Base-by-base conservation (phyloP, 2,797 vertebrate species). In the Halcyon smyrnensis region DNA sequence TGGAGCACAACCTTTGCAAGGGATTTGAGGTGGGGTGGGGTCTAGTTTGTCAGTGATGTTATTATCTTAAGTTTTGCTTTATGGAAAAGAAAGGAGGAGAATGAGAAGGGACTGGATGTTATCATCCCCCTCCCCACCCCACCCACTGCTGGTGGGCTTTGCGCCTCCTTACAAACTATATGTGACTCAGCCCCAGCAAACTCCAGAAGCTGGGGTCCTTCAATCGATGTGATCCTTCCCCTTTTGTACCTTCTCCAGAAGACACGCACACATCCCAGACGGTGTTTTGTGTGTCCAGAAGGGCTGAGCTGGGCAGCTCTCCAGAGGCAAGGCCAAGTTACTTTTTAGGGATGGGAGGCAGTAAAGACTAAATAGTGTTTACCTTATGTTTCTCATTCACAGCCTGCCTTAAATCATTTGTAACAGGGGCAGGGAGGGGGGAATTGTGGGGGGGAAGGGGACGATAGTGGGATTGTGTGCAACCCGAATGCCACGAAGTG, bases 311-410 rank as follows among this genome's bases (percentile, higher is more conserved):
- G 85, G 86, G 91, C 90, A 53, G 2, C 15, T 70, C 93, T 96
- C 95, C 95, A 95, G 91, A 94, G 93, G 75, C 48, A 89, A 83
- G 75, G 78, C 84, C 89, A 89, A 96, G 53, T 89, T 95, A 77
- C 0, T 0, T 84, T 92, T 83, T 45, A 53, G 91, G 89, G 95
- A 92, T 3, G 0, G 90, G 90, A 94, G 50, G 93, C 84, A 94
- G 60, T 90, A 78, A 94, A 90, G 88, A 20, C 84, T 84, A 78
- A 90, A 90, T 34, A 65, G 84, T 87, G 82, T 96, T 96, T 87
- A 65, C 81, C 87, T 96, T 96, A 83, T 93, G 94, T 94, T 95
- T 96, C 87, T 95, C 78, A 95, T 95, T 95, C 95, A 89, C 71
- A 85, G 93, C 84, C 86, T 91, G 93, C 76, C 57, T 93, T 94